Base-by-base conservation (phyloP, 2,888 invertebrate genomes). In the Aspidiotus rigidus region DNA sequence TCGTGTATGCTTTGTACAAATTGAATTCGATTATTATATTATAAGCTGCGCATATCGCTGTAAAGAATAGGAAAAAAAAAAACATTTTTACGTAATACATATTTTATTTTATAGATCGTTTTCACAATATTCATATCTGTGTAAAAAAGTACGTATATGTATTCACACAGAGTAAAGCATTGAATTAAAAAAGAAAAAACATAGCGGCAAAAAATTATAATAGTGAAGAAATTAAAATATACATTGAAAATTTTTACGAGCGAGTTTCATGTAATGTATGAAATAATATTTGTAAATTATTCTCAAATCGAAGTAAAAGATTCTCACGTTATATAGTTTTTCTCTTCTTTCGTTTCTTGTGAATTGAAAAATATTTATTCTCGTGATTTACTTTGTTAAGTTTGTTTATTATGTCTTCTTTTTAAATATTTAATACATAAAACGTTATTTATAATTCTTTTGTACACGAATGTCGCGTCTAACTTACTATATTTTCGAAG, bases 221-320 rank as follows among this genome's bases (percentile, higher is more conserved):
- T 28, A 28, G 28, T 28, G 28, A 28, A 28, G 28, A 28, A 28
- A 28, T 28, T 28, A 5, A 64, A 64, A 17, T 49, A 59, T 67
- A 59, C 60, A 39, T 41, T 28, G 28, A 60, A 57, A 8, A 15
- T 44, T 60, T 56, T 67, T 44, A 39, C 60, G 59, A 60, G n/a
- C 49, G 49, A 49, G 7, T 17, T 64, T 56, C 57, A 64, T 40
- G 60, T 67, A 13, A 49, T 49, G n/a, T 49, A n/a, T 49, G n/a
- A 49, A n/a, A 49, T 49, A 49, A 49, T 49, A 13, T 13, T 6
- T 49, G 49, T 49, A 49, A 56, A 56, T 56, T 56, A 42, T 59
- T 67, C 44, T 67, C 44, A 60, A 67, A 67, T 60, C 53, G 67
- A 67, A 67, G 42, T 59, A 28, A 59, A 59, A 59, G 59, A 28